Conservation (phyloP, 2,888 invertebrate species). For the Labia minor region DNA sequence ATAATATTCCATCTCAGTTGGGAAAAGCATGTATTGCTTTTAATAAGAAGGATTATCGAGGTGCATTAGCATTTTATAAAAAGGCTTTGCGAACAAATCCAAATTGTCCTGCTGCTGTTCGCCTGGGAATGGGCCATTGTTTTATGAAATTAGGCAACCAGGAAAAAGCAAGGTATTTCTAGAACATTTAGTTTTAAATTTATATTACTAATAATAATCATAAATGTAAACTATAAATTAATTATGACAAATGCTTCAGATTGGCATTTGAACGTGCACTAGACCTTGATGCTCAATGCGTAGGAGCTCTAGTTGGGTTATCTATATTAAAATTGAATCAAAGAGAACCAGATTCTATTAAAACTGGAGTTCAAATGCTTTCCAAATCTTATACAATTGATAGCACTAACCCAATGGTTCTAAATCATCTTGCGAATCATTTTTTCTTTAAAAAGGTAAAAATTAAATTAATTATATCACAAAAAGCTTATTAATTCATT, state of each 20-base stretch:
- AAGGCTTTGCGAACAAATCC: slow-evolving; percentile 94
- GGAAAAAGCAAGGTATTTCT: slow-evolving; percentile 79
- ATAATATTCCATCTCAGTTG: slow-evolving; percentile 90
- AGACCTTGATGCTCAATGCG: slow-evolving; percentile 84
- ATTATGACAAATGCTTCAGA: slow-evolving; percentile 37
- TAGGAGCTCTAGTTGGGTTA: slow-evolving; percentile 90
- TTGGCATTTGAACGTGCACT: slow-evolving; percentile 92
- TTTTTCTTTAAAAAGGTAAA: slow-evolving; percentile 92
- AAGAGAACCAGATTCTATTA: slow-evolving; percentile 84
- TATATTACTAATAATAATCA: neutral
- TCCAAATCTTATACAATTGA: slow-evolving; percentile 95
- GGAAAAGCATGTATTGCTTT: slow-evolving; percentile 99
- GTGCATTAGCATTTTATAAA: slow-evolving; percentile 93
- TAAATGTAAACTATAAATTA: slow-evolving; percentile 4
- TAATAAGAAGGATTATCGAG: slow-evolving; percentile 91
- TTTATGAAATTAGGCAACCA: slow-evolving; percentile 91
- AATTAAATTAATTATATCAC: too few species aligned
- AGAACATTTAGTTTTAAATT: neutral
- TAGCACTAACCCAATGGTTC: slow-evolving; percentile 95
- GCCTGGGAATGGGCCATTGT: slow-evolving; percentile 97
- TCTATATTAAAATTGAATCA: slow-evolving; percentile 89
- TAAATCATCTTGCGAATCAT: slow-evolving; percentile 98
- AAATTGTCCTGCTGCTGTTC: slow-evolving; percentile 89
- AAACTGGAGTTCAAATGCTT: slow-evolving; percentile 88
- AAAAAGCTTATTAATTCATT: slow-evolving; percentile 15